phyloP scores from a whole-genome alignment of 2,797 vertebrate genomes.

The Galaxias olidus region DNA sequence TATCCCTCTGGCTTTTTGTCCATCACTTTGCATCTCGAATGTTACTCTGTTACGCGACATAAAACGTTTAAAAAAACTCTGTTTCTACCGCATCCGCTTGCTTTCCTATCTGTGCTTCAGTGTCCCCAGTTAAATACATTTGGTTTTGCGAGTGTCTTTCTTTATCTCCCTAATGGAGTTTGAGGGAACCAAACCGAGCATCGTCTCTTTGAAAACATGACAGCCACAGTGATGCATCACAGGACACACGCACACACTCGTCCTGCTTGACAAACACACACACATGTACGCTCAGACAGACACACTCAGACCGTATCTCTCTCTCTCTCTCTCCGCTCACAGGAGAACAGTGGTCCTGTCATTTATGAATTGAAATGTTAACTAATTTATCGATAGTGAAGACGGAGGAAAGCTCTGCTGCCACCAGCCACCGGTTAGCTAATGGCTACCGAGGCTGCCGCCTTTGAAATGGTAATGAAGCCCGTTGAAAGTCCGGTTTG shows the following conservation, averaged over 20 bases:
- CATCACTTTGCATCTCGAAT: too few relatives aligned
- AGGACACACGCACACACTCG: slow-evolving; percentile 12
- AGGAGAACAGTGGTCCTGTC: background rate
- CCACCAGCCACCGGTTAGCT: slow-evolving; percentile 14
- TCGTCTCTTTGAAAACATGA: slow-evolving; percentile 41
- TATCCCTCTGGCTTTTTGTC: too few relatives aligned
- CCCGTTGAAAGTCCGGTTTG: slow-evolving; percentile 61
- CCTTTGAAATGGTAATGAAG: slow-evolving; percentile 71
- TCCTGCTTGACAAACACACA: slow-evolving; percentile 2
- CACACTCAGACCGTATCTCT: too few relatives aligned
- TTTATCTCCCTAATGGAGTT: slow-evolving; percentile 31
- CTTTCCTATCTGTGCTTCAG: too few relatives aligned
- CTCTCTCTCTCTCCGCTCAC: too few relatives aligned
- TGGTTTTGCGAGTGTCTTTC: background rate
- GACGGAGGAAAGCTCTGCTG: too few relatives aligned
- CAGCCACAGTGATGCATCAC: slow-evolving; percentile 37
- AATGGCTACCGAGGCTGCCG: slow-evolving; percentile 41
- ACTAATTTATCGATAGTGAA: slow-evolving; percentile 25
- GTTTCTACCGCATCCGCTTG: too few relatives aligned
- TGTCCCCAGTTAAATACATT: too few relatives aligned
- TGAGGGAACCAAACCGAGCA: slow-evolving; percentile 31
- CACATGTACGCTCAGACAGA: background rate
- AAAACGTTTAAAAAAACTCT: too few relatives aligned
- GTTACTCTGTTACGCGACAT: too few relatives aligned
- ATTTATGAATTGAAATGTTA: slow-evolving; percentile 24